Conservation (phyloP, 2,888 invertebrate species). For the Myopa tessellatipennis region DNA sequence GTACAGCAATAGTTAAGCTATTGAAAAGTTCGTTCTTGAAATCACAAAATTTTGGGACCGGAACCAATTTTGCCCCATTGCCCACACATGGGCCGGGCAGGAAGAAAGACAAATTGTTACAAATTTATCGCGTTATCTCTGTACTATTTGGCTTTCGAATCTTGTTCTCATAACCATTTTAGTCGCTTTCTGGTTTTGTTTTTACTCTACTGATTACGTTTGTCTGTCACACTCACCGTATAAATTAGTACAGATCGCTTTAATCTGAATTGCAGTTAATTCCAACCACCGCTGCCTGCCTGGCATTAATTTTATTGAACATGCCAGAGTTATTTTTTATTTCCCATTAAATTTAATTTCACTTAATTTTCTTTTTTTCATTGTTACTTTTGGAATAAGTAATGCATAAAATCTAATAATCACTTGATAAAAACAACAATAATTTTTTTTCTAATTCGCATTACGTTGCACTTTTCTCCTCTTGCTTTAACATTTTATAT, state of each 20-base stretch:
- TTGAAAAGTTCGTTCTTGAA: no score
- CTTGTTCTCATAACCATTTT: background rate
- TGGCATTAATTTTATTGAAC: background rate
- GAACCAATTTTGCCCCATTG: background rate
- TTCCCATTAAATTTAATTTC: conserved; percentile 6
- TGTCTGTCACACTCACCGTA: conserved; percentile 9
- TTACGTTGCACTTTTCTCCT: conserved; percentile 16
- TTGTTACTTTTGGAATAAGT: background rate
- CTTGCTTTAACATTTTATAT: background rate
- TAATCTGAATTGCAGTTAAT: no score
- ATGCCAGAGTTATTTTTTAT: conserved; percentile 2
- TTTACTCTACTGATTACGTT: conserved; percentile 1
- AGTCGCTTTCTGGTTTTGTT: conserved; percentile 4
- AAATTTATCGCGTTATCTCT: background rate
- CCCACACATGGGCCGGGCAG: conserved; percentile 14
- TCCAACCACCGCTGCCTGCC: background rate
- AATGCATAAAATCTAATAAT: conserved; percentile 4
- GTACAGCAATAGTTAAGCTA: no score
- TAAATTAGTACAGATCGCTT: conserved; percentile 21
- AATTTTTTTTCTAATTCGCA: conserved; percentile 5
- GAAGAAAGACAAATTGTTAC: background rate
- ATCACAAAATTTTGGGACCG: no score
- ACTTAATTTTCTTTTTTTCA: background rate
- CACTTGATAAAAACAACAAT: background rate
- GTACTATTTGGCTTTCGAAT: background rate